Conservation (phyloP, 2,797 vertebrate species). For the Triplophysa yarkandensis region DNA sequence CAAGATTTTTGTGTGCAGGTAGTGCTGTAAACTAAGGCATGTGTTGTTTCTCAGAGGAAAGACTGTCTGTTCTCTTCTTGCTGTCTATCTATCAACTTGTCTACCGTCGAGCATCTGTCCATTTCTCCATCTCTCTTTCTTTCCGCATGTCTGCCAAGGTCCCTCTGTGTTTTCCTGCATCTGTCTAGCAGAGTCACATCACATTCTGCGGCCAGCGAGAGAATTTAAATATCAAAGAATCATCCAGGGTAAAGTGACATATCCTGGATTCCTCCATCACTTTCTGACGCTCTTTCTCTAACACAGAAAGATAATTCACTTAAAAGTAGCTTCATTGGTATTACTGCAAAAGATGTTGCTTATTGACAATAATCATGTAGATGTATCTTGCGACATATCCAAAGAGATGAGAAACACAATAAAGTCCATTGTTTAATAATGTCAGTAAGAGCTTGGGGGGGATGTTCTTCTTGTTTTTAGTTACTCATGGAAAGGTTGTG, state of each 20-base stretch:
- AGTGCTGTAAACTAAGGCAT: neutral
- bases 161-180: conserved; percentile 24
- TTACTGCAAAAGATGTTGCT: neutral
- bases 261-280: neutral
- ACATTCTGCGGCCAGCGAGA: conserved; percentile 27
- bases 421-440: neutral
- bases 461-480: conserved; percentile 6
- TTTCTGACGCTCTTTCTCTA: neutral
- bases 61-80: neutral
- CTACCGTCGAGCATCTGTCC: conserved; percentile 2
- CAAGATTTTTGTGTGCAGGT: no score
- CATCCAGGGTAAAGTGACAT: conserved; percentile 20
- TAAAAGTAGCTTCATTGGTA: conserved; percentile 8
- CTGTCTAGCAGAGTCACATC: conserved; percentile 20
- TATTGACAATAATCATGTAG: neutral
- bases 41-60: conserved; percentile 1
- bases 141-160: conserved; percentile 11
- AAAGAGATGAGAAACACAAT: neutral
- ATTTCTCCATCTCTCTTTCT: neutral
- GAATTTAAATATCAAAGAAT: conserved; percentile 42
- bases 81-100: conserved; percentile 9
- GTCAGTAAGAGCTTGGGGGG: conserved; percentile 1
- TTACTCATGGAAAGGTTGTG: conserved; percentile 8
- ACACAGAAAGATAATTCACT: neutral
- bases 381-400: neutral